Conservation (phyloP, 2,797 vertebrate genomes). For the Anguilla pacifica region DNA sequence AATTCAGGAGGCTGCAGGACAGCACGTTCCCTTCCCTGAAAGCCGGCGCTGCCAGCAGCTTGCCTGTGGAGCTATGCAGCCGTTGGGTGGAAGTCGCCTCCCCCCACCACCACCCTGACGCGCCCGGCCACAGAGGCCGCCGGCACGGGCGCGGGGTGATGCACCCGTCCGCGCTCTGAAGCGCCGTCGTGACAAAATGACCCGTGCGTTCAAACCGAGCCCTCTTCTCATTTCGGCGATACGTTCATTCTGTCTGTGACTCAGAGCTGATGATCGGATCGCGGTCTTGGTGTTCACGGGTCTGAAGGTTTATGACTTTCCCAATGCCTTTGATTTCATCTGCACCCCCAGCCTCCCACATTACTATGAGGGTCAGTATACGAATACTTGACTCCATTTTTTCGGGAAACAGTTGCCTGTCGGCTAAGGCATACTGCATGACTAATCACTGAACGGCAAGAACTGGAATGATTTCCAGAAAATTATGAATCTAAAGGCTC, state of each 20-base stretch:
- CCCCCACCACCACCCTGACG: background rate
- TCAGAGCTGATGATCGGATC: background rate
- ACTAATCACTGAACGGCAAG: background rate
- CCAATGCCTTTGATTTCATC: background rate
- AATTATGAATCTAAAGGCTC: background rate
- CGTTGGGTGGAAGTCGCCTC: background rate
- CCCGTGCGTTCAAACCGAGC: background rate
- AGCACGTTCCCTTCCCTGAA: background rate
- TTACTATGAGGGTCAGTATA: background rate
- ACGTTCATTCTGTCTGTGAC: background rate
- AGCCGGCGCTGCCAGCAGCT: background rate
- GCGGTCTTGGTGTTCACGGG: background rate
- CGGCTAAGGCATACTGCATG: background rate
- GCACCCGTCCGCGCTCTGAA: background rate
- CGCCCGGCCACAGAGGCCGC: background rate
- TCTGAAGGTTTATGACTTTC: background rate
- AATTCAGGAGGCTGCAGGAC: background rate
- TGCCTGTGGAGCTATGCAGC: background rate
- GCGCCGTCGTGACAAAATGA: background rate
- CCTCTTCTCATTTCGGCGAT: background rate
- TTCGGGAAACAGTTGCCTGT: background rate
- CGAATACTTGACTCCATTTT: background rate
- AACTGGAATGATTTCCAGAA: background rate
- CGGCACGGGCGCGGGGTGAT: background rate
- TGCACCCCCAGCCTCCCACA: background rate